These are phyloP conservation scores for Heliocidaris tuberculata DNA, from an alignment of 35 echinoderm and acorn worm genomes.

Conservation along the genomic window DNA sequence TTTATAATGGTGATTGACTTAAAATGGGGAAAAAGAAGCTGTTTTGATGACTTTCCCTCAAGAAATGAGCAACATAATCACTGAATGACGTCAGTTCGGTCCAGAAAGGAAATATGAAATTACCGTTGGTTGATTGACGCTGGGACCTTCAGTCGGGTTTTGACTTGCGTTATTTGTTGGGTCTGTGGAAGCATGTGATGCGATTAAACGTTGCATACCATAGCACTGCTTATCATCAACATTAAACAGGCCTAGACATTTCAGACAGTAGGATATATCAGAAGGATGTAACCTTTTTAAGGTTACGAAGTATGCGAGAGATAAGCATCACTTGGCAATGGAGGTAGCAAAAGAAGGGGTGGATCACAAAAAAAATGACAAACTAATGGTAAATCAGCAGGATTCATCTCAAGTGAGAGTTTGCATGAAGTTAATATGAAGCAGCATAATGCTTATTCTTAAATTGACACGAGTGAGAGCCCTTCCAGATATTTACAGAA, in stretches of 20 bases:
- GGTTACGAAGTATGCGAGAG: too few relatives aligned
- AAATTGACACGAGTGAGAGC: too few relatives aligned
- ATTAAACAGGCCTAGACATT: background rate
- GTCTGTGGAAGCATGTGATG: background rate
- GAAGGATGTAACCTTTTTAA: background rate
- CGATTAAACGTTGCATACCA: background rate
- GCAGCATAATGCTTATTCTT: too few relatives aligned
- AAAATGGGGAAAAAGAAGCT: background rate
- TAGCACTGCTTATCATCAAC: background rate
- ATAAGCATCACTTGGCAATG: too few relatives aligned
- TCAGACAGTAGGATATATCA: background rate
- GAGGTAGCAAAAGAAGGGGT: too few relatives aligned
- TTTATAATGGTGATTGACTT: background rate
- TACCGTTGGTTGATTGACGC: background rate
- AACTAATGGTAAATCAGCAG: too few relatives aligned
- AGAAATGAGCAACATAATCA: background rate
- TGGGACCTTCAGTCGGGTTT: background rate
- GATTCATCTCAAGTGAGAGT: too few relatives aligned
- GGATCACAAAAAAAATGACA: too few relatives aligned
- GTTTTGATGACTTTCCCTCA: background rate
- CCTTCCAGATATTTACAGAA: too few relatives aligned
- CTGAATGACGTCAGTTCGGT: background rate
- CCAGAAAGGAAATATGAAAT: constrained; percentile 17
- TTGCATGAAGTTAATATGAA: too few relatives aligned
- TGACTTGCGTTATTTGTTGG: background rate